A percentile compares a stretch with the other conserved stretches of the same genome.
Evolutionary conservation across 2,113 vertebrate genomes (phyloP).

Genomic region (Ceuthmochares aereus): DNA sequence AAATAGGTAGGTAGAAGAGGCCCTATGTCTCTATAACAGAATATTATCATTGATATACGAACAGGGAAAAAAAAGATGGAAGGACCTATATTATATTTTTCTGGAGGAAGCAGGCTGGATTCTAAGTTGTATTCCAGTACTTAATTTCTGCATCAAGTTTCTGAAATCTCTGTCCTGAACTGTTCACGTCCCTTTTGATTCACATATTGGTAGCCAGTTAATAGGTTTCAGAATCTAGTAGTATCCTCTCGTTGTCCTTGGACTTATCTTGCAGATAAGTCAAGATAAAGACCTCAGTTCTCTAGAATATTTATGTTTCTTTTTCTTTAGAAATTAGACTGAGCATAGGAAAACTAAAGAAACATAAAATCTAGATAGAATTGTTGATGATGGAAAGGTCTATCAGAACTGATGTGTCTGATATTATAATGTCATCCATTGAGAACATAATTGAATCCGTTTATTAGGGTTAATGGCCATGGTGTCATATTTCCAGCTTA

Average conservation of each 20-base stretch:
- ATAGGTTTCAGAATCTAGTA: not conserved
- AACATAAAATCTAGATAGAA: not conserved
- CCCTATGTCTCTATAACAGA: not conserved
- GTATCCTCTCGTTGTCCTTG: not conserved
- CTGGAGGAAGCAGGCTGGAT: not conserved
- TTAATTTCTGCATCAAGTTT: not conserved
- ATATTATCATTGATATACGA: not conserved
- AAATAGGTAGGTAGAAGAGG: not conserved
- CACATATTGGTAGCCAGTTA: not conserved
- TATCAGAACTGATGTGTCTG: not conserved
- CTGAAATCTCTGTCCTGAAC: not conserved
- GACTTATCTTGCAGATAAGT: not conserved
- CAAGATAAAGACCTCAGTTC: not conserved
- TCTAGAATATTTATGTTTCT: not conserved
- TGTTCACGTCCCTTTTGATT: not conserved
- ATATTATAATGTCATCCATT: not conserved
- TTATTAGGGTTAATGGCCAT: not conserved
- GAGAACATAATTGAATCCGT: fast-evolving
- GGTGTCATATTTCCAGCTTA: not conserved
- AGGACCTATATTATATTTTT: not conserved
- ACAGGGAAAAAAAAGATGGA: not conserved
- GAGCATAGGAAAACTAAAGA: not conserved
- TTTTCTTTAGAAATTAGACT: not conserved
- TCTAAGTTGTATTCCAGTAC: not conserved
- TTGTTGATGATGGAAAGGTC: not conserved